These are phyloP conservation scores for Characodon lateralis DNA, from an alignment of 2,797 vertebrate genomes.

Conservation along the genomic window DNA sequence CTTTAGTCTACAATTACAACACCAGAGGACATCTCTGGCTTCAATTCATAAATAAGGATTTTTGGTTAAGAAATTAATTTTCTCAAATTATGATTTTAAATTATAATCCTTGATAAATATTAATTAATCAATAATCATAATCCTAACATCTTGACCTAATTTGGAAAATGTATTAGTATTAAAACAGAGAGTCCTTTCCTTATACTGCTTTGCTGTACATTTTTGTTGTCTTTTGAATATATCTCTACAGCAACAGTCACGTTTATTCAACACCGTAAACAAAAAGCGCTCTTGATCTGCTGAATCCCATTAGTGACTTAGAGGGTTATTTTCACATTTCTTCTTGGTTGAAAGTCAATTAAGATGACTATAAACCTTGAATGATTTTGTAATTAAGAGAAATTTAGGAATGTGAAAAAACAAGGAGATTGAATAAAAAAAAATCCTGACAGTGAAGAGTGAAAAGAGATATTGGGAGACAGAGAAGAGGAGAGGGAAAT, in stretches of 20 bases:
- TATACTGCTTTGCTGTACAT: conserved; percentile 4
- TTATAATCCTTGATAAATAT: no score
- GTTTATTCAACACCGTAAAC: conserved; percentile 35
- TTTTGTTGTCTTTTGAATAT: conserved; percentile 11
- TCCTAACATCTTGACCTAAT: conserved; percentile 10
- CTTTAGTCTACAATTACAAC: no score
- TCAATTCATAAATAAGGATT: no score
- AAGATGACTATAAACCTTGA: conserved; percentile 84
- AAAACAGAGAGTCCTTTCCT: conserved; percentile 3
- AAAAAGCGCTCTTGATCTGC: conserved; percentile 40
- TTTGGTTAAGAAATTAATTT: no score
- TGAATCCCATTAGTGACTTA: conserved; percentile 51
- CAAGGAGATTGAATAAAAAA: conserved; percentile 31
- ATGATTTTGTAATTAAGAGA: conserved; percentile 74
- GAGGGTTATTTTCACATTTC: conserved; percentile 62
- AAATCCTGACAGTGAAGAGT: conserved; percentile 29
- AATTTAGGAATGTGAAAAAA: conserved; percentile 60
- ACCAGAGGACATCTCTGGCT: no score
- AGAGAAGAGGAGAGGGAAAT: conserved; percentile 22
- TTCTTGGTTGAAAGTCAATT: conserved; percentile 76
- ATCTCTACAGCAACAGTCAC: conserved; percentile 10
- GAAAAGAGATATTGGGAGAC: conserved; percentile 8
- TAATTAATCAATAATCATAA: no score
- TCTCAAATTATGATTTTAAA: no score
- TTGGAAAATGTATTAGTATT: conserved; percentile 11